Percentiles rank a stretch among this genome's conserved stretches.
Evolutionary conservation across 2,888 invertebrate genomes (phyloP).

Genomic region (Volucella bombylans): DNA sequence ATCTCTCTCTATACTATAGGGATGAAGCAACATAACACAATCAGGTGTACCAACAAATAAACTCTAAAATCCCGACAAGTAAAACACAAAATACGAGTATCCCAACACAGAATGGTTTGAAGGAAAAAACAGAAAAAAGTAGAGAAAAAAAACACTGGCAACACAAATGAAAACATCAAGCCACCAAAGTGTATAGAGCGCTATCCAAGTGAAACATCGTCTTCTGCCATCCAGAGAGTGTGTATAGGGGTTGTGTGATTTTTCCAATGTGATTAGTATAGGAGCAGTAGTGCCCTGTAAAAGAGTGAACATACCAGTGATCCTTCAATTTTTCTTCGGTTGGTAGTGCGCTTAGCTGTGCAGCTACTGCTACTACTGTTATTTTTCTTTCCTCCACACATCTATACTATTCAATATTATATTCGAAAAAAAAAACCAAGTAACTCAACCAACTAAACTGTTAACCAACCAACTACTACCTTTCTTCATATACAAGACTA

Average conservation of each 20-base stretch:
- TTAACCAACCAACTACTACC: not conserved
- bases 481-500: slow-evolving; percentile 65
- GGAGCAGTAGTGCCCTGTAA: slow-evolving; percentile 81
- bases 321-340: slow-evolving; percentile 74
- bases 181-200: slow-evolving; percentile 39
- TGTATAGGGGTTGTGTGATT: slow-evolving; percentile 72
- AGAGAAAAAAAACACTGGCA: slow-evolving; percentile 27
- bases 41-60: slow-evolving; percentile 69
- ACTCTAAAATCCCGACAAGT: slow-evolving; percentile 11
- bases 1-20: slow-evolving; percentile 21
- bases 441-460: slow-evolving; percentile 17
- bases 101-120: too few relatives aligned
- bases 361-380: slow-evolving; percentile 71
- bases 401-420: slow-evolving; percentile 47
- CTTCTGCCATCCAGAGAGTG: not conserved
- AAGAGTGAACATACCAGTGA: slow-evolving; percentile 78
- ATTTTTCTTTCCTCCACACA: slow-evolving; percentile 73
- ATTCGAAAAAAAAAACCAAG: slow-evolving; percentile 27
- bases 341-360: slow-evolving; percentile 73
- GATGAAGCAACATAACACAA: slow-evolving; percentile 52
- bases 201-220: slow-evolving; percentile 41
- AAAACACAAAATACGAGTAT: too few relatives aligned
- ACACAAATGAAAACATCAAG: slow-evolving; percentile 61
- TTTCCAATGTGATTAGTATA: slow-evolving; percentile 78
- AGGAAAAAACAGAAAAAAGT: too few relatives aligned